A percentile compares a stretch with the other conserved stretches of the same genome.
These are phyloP conservation scores for Anoncus sp. DNA, from an alignment of 2,888 invertebrate species.

Conservation along the genomic window DNA sequence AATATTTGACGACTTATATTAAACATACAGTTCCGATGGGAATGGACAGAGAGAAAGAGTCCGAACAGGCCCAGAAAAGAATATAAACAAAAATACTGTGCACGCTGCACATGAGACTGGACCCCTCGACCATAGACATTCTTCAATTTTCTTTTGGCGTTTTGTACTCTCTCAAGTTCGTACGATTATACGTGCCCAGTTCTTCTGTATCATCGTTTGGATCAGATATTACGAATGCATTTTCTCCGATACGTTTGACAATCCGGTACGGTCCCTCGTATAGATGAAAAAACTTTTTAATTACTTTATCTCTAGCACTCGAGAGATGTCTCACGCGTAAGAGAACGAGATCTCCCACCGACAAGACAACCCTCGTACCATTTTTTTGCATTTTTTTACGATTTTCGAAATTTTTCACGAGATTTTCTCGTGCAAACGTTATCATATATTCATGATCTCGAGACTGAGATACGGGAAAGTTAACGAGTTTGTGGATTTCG, in stretches of 20 bases:
- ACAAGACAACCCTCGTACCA: background rate
- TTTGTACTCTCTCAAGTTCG: constrained; percentile 15
- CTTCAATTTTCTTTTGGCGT: background rate
- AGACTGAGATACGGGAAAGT: background rate
- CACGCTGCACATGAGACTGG: too few species aligned
- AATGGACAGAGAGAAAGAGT: too few species aligned
- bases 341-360: constrained; percentile 3
- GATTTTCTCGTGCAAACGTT: constrained; percentile 7
- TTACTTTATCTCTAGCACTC: background rate
- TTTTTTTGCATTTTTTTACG: background rate
- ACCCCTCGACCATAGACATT: background rate
- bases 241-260: background rate
- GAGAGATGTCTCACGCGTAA: constrained; percentile 26
- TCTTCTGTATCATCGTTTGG: background rate
- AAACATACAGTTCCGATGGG: too few species aligned
- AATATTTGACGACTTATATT: too few species aligned
- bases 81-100: too few species aligned
- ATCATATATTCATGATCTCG: background rate
- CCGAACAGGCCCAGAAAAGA: too few species aligned
- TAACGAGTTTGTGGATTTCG: background rate
- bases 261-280: constrained; percentile 31
- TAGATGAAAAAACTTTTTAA: constrained; percentile 17
- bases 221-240: constrained; percentile 4
- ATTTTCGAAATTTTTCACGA: background rate
- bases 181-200: constrained; percentile 4